Evolutionary conservation across 1,140 invertebrate species (phyloP), one percentile per base, ranked within the genome.

Genomic region (Xylocopa sonorina): DNA sequence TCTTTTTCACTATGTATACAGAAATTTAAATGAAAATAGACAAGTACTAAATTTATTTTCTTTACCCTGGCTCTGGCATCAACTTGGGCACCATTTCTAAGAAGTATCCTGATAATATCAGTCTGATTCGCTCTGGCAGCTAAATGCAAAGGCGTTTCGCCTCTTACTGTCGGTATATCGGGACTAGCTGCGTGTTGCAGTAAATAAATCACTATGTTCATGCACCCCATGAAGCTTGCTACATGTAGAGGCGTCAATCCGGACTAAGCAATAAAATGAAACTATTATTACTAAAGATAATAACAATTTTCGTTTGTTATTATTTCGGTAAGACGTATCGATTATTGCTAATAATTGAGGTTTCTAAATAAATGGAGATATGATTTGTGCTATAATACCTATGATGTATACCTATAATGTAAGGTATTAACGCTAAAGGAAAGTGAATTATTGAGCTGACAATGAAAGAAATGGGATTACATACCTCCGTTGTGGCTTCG

Each of bases 201-300:
- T 87, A 99, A 94, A 93, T 97, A 98, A 85, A 99, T 97, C 32
- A 99, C 98, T 87, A 99, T 99, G 92, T 99, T 99, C 97, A 99
- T 99, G 92, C 98, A 99, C 38, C 99, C 99, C 99, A 99, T 99
- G 93, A 99, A 99, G 87, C 98, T 97, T 0, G 99, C 98, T 60
- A 99, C 99, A 93, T 99, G 99, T 41, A 99, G 94, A 21, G 98
- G 98, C 14, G 99, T 99, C 81, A 99, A 93, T 27, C 99, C 99
- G 90, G 97, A 97, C 95, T 96, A 90, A 43, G 87, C 86, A 55
- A 78, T 89, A 88, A 69, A 81, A 82, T 34, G 81, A 85, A 64
- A 32, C 60, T 53, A 43, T 62, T 53, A 83, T 74, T 79, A 63
- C 51, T 82, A 79, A 69, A 74, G 43, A 78, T 51, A 48, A 78